A percentile compares a stretch with the other conserved stretches of the same genome.
Conservation (phyloP, 2,888 invertebrate species). For the Quadroppia sp. region DNA sequence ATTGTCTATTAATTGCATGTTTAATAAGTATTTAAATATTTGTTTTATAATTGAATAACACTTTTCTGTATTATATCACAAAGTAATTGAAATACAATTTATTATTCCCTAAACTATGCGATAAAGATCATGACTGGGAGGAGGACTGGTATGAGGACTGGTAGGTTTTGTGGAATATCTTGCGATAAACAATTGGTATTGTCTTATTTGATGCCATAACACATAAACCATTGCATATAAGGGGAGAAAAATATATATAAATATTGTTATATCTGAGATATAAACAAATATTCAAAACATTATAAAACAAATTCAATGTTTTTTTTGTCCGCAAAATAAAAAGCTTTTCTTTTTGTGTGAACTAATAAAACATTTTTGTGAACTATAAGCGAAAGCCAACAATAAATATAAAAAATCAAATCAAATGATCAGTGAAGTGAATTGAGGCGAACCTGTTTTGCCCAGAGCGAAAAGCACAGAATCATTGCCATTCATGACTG, state of each 20-base stretch:
- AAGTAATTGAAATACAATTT: conserved; percentile 21
- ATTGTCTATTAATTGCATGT: neutral
- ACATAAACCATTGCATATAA: conserved; percentile 22
- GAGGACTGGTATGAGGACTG: no score
- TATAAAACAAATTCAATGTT: neutral
- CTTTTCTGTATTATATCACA: conserved; percentile 22
- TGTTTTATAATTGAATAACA: conserved; percentile 6
- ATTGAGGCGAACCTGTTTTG: conserved; percentile 33
- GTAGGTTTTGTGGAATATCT: no score
- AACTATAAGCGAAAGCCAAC: conserved; percentile 10
- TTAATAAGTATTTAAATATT: conserved; percentile 3
- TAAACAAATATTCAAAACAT: neutral
- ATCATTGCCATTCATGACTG: conserved; percentile 32
- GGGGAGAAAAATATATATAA: neutral
- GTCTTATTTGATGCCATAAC: conserved; percentile 20
- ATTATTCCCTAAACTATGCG: conserved; percentile 27
- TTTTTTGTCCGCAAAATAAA: neutral
- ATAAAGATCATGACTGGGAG: neutral
- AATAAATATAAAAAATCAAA: conserved; percentile 17
- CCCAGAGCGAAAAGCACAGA: conserved; percentile 24
- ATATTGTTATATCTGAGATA: no score
- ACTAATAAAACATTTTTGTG: neutral
- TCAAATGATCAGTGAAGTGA: conserved; percentile 32
- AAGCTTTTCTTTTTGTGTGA: neutral
- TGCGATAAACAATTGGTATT: conserved; percentile 21